Base-by-base conservation (phyloP, 1,140 invertebrate species). In the Solenopsis invicta region DNA sequence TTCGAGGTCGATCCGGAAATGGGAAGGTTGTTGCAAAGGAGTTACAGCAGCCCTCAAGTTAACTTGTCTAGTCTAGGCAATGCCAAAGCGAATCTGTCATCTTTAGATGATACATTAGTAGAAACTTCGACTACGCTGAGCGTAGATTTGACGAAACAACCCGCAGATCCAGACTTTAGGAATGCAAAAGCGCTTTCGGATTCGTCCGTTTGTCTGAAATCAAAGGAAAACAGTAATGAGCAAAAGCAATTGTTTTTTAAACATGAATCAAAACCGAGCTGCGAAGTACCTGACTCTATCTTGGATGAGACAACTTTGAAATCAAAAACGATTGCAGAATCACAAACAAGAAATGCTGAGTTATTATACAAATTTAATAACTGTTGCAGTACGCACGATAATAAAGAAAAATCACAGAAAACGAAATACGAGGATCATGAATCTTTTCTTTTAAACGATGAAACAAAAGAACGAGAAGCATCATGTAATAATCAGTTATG, bases 1-100 rank as follows among this genome's bases (percentile, higher is more conserved):
- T 94, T 94, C 45, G 89, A 94, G 52, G 92, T 94, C 4, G 93
- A 94, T 82, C 93, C 93, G 0, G 92, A 92, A 56, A 93, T 94
- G 91, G 91, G 87, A 0, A 93, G 91, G 64, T 48, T 92, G 13
- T 88, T 94, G 21, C 89, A 90, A 16, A 88, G 93, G 76, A 93
- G 91, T 66, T 82, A 92, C 64, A 87, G 82, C 50, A 72, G 9
- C n/a, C 59, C 24, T 13, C 21, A 52, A 18, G 74, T 41, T 29
- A 41, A 16, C n/a, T 21, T 5, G 12, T 8, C 48, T 5, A 24
- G 10, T 69, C 16, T 37, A 18, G 24, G 3, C 5, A 41, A 81
- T n/a, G 67, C 72, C 4, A 64, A 89, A 37, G 50, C 50, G 1
- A 71, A 56, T 52, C 59, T 41, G 5, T 71, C 64, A 4, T 56